Evolutionary conservation across 2,113 vertebrate genomes (phyloP).

Genomic region (Taxidea taxus): DNA sequence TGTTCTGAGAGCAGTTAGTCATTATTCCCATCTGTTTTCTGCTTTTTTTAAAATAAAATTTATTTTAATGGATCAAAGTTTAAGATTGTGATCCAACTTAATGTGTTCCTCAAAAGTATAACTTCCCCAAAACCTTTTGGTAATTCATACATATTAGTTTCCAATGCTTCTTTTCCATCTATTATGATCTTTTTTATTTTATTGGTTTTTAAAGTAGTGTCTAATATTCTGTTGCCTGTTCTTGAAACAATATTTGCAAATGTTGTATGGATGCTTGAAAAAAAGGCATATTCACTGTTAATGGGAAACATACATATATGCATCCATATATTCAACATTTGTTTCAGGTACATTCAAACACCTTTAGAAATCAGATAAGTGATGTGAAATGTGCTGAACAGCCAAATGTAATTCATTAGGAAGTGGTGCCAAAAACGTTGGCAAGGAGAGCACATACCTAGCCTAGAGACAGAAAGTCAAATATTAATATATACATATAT

Average conservation of each 20-base stretch:
- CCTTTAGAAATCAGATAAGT: background rate
- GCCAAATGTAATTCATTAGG: background rate
- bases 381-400: background rate
- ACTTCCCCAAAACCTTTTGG: background rate
- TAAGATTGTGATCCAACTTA: background rate
- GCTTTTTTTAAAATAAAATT: constrained; percentile 10
- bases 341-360: background rate
- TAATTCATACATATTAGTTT: background rate
- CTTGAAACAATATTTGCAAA: background rate
- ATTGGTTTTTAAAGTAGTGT: background rate
- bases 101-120: background rate
- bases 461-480: background rate
- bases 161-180: background rate
- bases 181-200: background rate
- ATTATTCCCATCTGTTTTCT: background rate
- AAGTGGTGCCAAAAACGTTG: background rate
- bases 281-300: background rate
- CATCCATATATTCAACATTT: background rate
- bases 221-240: background rate
- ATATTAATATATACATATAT: background rate
- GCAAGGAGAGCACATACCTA: background rate
- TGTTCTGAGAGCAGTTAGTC: background rate
- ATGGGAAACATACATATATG: background rate
- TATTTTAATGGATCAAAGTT: background rate
- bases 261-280: background rate